Evolutionary conservation across 2,113 vertebrate genomes (phyloP), one percentile per base, ranked within the genome.

Genomic region (Ammospiza nelsoni): DNA sequence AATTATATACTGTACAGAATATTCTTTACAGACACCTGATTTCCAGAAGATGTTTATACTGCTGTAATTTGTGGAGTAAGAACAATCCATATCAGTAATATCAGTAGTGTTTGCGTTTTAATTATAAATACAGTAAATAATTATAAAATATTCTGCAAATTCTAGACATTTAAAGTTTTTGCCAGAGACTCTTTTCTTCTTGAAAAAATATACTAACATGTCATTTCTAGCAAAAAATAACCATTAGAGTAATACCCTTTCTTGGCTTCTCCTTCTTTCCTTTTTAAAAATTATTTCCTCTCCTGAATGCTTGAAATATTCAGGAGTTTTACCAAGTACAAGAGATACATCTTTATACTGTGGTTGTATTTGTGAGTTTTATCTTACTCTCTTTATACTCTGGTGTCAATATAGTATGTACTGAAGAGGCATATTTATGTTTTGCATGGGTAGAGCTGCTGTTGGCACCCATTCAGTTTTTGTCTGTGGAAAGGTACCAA

Each of bases 151-250:
- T 75, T 96, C 59, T 89, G 29, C 3, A 16, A 49, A 58, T 93
- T 89, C 48, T 71, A 94, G 62, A 55, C 31, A 48, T 81, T 86
- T 44, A 44, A 44, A 44, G 18, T 54, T 91, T 87, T 85, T 89
- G 18, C n/a, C 35, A 92, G 55, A 86, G 8, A 29, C 31, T n/a
- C 15, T 57, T 35, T 57, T 67, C 20, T 49, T 85, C 37, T 71
- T 76, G 31, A 92, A 95, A 92, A 63, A 58, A 80, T 59, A 77
- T 29, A 46, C 22, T 63, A 66, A 43, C 27, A 57, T 88, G 24
- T 95, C 18, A 81, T 94, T 96, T 95, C 48, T 95, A 91, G 29
- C 14, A 95, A 83, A 89, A 93, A 90, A 91, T 23, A 58, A 5
- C 20, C 44, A 85, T 74, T 14, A 63, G 20, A 69, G 23, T 29